phyloP scores from a whole-genome alignment of 2,113 vertebrate species.

The Etheostoma cragini region DNA sequence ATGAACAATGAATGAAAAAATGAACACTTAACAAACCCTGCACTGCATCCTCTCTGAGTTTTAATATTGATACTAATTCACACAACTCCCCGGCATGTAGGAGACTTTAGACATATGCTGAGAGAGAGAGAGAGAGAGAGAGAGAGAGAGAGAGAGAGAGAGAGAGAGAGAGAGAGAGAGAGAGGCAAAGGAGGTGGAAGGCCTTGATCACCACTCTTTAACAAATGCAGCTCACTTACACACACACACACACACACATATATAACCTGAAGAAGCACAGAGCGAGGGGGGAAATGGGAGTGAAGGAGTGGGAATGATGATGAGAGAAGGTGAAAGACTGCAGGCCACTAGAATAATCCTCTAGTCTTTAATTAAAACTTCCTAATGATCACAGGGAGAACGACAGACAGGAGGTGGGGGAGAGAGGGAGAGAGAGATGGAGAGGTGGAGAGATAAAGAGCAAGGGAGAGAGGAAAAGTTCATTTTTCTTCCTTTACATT shows the following conservation, averaged over 20 bases:
- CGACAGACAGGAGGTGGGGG: slow-evolving; percentile 49
- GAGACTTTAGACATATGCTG: slow-evolving; percentile 50
- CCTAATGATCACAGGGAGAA: slow-evolving; percentile 74
- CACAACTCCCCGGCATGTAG: slow-evolving; percentile 30
- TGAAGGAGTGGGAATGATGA: slow-evolving; percentile 61
- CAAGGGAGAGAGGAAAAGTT: slow-evolving; percentile 33
- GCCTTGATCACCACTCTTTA: slow-evolving; percentile 77
- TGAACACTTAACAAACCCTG: slow-evolving; percentile 20
- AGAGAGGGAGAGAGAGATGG: slow-evolving; percentile 39
- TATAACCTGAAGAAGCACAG: slow-evolving; percentile 54
- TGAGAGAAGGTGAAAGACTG: slow-evolving; percentile 67
- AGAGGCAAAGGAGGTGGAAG: slow-evolving; percentile 72
- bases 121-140: slow-evolving; percentile 35
- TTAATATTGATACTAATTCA: slow-evolving; percentile 56
- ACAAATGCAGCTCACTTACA: slow-evolving; percentile 47
- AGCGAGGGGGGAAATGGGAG: slow-evolving; percentile 34
- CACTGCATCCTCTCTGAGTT: slow-evolving; percentile 38
- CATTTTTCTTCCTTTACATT: slow-evolving; percentile 3
- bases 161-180: slow-evolving; percentile 19
- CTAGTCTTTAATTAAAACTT: slow-evolving; percentile 81
- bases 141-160: slow-evolving; percentile 25
- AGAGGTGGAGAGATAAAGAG: slow-evolving; percentile 43
- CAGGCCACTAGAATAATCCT: slow-evolving; percentile 73
- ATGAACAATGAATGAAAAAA: slow-evolving; percentile 8
- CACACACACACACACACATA: slow-evolving; percentile 29